Evolutionary conservation across 1,140 invertebrate genomes (phyloP).

Genomic region (Euura saliciscinereae): DNA sequence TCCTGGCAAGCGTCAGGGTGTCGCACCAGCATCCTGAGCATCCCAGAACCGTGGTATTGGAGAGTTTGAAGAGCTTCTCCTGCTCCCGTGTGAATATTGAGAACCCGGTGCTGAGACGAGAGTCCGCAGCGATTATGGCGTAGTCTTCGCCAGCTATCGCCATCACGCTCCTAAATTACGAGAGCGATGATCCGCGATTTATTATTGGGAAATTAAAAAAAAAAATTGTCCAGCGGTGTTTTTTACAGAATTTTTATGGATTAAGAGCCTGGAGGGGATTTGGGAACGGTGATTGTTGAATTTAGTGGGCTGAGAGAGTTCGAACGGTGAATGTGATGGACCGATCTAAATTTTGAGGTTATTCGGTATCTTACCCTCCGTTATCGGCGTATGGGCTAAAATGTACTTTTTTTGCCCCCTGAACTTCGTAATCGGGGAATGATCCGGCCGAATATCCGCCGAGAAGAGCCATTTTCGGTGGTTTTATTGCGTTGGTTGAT

Average conservation of each 20-base stretch:
- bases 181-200: too few species aligned
- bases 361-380: conserved; percentile 66
- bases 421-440: conserved; percentile 71
- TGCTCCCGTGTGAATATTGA: conserved; percentile 88
- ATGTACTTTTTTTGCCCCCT: conserved; percentile 65
- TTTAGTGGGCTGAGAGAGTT: conserved; percentile 8
- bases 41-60: conserved; percentile 84
- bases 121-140: conserved; percentile 81
- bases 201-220: conserved; percentile 30
- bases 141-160: conserved; percentile 88
- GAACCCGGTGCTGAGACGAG: conserved; percentile 90
- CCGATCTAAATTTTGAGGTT: conserved; percentile 26
- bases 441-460: conserved; percentile 35
- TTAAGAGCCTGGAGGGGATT: conserved; percentile 8
- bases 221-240: not conserved
- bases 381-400: conserved; percentile 80
- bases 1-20: conserved; percentile 88
- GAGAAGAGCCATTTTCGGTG: conserved; percentile 37
- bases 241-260: not conserved
- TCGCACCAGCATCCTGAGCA: conserved; percentile 97
- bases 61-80: conserved; percentile 82
- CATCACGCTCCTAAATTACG: conserved; percentile 72
- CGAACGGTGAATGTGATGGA: not conserved
- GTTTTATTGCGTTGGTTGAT: not conserved
- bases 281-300: not conserved